phyloP scores from a whole-genome alignment of 1,140 invertebrate species.

The Goniozus legneri region DNA sequence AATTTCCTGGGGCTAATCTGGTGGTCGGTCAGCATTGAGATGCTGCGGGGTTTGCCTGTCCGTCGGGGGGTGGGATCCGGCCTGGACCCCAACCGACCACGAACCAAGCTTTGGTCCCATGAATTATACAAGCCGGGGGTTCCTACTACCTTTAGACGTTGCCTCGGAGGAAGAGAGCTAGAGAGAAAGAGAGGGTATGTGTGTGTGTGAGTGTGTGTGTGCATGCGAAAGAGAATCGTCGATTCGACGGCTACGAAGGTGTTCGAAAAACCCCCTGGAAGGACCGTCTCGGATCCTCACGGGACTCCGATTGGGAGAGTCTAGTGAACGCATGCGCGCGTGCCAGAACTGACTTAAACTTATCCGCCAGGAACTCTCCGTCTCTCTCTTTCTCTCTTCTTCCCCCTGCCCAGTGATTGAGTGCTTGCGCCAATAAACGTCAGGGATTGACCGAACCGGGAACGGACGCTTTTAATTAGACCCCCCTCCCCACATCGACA shows the following conservation, averaged over 20 bases:
- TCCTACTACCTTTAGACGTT: not conserved
- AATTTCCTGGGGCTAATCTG: slow-evolving; percentile 55
- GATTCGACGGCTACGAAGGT: too few relatives aligned
- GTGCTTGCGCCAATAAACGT: slow-evolving; percentile 15
- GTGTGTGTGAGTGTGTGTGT: too few relatives aligned
- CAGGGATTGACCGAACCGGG: slow-evolving; percentile 8
- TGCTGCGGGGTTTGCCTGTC: slow-evolving; percentile 38
- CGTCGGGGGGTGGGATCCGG: slow-evolving; percentile 8
- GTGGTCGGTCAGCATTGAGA: slow-evolving; percentile 54
- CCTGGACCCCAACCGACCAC: slow-evolving; percentile 31
- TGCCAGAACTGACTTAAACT: slow-evolving; percentile 19
- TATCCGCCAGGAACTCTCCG: not conserved
- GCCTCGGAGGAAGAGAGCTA: slow-evolving; percentile 2
- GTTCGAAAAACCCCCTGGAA: too few relatives aligned
- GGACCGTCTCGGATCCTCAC: too few relatives aligned
- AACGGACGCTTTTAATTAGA: slow-evolving; percentile 17
- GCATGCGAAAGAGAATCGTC: too few relatives aligned
- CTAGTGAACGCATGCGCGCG: too few relatives aligned
- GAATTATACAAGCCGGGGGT: slow-evolving; percentile 52
- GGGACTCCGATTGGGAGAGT: too few relatives aligned
- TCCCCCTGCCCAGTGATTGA: slow-evolving; percentile 6
- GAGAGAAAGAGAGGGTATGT: slow-evolving; percentile 11
- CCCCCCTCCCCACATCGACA: not conserved
- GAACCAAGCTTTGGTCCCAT: slow-evolving; percentile 42
- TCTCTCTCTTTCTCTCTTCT: not conserved